These are phyloP conservation scores for Corythornis vintsioides DNA, from an alignment of 2,113 vertebrate genomes.

Conservation along the genomic window DNA sequence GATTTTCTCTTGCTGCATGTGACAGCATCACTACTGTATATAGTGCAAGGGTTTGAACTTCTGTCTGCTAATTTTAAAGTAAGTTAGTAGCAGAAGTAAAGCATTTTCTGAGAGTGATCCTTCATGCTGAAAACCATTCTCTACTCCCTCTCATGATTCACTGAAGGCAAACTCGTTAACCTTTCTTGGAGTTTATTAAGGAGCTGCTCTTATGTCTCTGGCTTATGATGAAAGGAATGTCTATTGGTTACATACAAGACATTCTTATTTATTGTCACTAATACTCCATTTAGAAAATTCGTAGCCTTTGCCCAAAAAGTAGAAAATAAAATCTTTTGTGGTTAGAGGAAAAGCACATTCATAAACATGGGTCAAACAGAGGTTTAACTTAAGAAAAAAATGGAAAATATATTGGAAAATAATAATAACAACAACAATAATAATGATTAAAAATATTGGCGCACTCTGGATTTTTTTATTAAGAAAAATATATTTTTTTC, in stretches of 20 bases:
- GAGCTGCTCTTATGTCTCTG: constrained; percentile 31
- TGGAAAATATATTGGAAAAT: background rate
- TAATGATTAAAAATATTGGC: background rate
- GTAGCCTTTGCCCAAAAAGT: accelerated
- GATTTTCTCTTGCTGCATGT: background rate
- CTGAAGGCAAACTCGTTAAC: constrained; percentile 14
- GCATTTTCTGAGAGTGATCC: constrained; percentile 10
- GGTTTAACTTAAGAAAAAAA: background rate
- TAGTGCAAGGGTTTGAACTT: background rate
- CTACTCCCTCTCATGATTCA: constrained; percentile 22
- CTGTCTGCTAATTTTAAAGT: background rate
- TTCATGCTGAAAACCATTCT: background rate
- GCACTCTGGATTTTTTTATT: background rate
- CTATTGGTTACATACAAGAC: background rate
- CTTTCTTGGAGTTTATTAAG: constrained; percentile 29
- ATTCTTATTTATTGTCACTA: background rate
- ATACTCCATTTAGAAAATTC: background rate
- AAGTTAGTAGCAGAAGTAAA: background rate
- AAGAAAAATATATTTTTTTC: background rate
- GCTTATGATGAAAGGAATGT: constrained; percentile 27
- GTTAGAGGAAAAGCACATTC: background rate
- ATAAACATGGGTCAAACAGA: background rate
- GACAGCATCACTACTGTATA: background rate
- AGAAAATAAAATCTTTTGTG: background rate
- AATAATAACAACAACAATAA: no score